These are phyloP conservation scores for Trachelus stipa DNA, from an alignment of 2,888 invertebrate genomes.

Conservation along the genomic window DNA sequence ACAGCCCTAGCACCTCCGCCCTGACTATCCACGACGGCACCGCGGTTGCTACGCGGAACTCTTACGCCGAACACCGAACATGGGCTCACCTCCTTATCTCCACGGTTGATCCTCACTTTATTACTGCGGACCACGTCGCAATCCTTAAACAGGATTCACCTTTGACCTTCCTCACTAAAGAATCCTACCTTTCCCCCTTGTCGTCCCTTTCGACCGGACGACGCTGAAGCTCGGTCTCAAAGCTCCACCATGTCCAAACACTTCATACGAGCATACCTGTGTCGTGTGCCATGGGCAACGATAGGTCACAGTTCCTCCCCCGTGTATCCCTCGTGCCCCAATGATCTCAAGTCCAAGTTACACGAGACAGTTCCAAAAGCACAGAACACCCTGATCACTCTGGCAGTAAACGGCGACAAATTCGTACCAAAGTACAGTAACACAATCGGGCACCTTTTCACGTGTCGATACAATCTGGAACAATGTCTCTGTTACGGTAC, in stretches of 20 bases:
- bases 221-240: background rate
- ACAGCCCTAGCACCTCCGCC: background rate
- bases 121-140: background rate
- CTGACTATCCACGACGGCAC: background rate
- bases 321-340: background rate
- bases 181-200: background rate
- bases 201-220: background rate
- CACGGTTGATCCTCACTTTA: background rate
- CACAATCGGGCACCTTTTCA: background rate
- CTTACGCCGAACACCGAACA: constrained; percentile 8
- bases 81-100: background rate
- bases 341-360: background rate
- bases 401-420: background rate
- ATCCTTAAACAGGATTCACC: background rate
- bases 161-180: background rate
- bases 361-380: background rate
- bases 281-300: background rate
- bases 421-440: background rate
- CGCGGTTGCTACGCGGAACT: constrained; percentile 14
- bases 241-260: background rate
- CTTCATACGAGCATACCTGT: background rate
- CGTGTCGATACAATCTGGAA: background rate
- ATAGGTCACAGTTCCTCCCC: background rate
- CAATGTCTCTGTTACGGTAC: background rate
- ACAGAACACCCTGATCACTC: background rate